phyloP scores from a whole-genome alignment of 2,113 vertebrate species.

The Synodontis membranacea region DNA sequence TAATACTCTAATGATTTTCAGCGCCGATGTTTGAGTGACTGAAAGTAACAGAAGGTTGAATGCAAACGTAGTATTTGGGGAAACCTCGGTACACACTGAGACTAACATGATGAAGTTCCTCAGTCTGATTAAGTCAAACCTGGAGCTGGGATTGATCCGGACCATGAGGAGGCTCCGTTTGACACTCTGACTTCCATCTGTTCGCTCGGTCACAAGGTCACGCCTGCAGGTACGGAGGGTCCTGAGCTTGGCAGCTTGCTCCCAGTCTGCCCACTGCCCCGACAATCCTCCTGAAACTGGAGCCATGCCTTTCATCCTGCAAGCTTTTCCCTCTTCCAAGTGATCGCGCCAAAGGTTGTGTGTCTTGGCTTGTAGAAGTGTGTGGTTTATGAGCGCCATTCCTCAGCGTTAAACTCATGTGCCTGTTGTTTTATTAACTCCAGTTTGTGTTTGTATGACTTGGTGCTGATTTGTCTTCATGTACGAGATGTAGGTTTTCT shows the following conservation, averaged over 20 bases:
- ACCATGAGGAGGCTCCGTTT: conserved; percentile 40
- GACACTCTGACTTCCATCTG: conserved; percentile 44
- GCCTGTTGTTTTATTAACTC: not conserved
- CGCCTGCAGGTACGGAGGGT: conserved; percentile 27
- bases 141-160: not conserved
- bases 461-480: not conserved
- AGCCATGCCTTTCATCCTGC: conserved; percentile 19
- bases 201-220: conserved; percentile 20
- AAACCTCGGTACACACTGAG: not conserved
- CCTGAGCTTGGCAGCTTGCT: conserved; percentile 46
- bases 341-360: not conserved
- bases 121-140: not conserved
- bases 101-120: not conserved
- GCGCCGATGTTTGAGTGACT: not conserved
- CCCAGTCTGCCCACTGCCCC: conserved; percentile 2
- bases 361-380: not conserved
- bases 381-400: not conserved
- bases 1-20: not conserved
- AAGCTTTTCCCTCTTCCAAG: not conserved
- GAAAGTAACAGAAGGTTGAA: not conserved
- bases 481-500: not conserved
- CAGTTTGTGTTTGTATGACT: not conserved
- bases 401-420: not conserved
- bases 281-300: conserved; percentile 47
- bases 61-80: not conserved